Percentiles rank a stretch among this genome's conserved stretches.
Conservation (phyloP, 1,140 invertebrate genomes). For the Dendroctonus valens region DNA sequence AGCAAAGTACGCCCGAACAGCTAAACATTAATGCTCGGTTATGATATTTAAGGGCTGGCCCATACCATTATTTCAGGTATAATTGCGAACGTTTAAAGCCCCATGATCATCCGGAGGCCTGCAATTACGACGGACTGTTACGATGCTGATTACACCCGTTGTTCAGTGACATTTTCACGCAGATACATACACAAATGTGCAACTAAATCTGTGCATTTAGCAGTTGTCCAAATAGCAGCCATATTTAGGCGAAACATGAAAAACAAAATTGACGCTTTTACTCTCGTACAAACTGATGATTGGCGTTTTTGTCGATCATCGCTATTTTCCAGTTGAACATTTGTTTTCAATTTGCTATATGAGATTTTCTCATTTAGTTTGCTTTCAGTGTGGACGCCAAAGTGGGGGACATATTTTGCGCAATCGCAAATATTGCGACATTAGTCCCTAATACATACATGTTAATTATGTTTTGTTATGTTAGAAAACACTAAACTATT, state of each 20-base stretch:
- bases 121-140: conserved; percentile 24
- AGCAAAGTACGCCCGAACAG: neutral
- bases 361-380: no score
- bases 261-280: neutral
- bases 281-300: neutral
- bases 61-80: conserved; percentile 21
- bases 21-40: conserved; percentile 5
- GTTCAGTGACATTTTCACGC: conserved; percentile 12
- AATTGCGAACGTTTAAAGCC: conserved; percentile 19
- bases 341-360: no score
- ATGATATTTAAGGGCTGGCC: conserved; percentile 12
- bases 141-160: conserved; percentile 22
- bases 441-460: no score
- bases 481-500: no score
- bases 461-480: no score
- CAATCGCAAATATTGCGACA: no score
- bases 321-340: no score
- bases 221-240: conserved; percentile 6
- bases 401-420: no score
- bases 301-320: no score
- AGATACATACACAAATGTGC: neutral
- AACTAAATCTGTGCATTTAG: conserved; percentile 14
- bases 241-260: conserved; percentile 1
- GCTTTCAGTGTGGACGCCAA: no score
- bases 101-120: conserved; percentile 11